These are phyloP conservation scores for Columbina picui DNA, from an alignment of 2,113 vertebrate genomes.

Conservation along the genomic window DNA sequence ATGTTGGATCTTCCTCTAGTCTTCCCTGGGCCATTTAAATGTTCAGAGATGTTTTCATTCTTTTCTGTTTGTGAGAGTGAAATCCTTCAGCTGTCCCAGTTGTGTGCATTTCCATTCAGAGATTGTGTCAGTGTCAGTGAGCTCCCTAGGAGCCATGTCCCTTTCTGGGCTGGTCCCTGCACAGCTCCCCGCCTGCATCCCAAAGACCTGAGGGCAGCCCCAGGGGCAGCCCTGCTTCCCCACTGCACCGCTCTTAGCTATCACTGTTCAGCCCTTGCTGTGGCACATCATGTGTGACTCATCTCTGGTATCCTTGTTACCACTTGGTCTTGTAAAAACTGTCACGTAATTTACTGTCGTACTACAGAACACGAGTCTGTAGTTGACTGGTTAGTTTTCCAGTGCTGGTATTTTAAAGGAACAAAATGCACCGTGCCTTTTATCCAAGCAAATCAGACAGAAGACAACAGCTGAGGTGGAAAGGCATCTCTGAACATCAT, in stretches of 20 bases:
- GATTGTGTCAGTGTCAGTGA: background rate
- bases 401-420: background rate
- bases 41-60: background rate
- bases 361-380: rapidly evolving
- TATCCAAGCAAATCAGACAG: background rate
- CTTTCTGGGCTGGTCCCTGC: background rate
- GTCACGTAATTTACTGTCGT: background rate
- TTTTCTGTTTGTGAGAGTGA: background rate
- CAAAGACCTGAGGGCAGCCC: background rate
- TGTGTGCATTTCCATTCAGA: background rate
- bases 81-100: background rate
- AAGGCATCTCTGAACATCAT: background rate
- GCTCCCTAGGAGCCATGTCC: background rate
- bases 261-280: background rate
- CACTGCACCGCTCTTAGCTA: too few species aligned
- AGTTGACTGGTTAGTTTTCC: background rate
- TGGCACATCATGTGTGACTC: background rate
- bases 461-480: background rate
- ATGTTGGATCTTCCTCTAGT: background rate
- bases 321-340: background rate
- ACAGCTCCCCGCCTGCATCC: background rate
- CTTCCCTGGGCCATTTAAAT: background rate
- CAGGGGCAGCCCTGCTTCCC: background rate
- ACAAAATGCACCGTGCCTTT: background rate
- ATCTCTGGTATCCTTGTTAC: background rate